These are phyloP conservation scores for Aspidiotus destructor DNA, from an alignment of 2,888 invertebrate species.

Conservation along the genomic window DNA sequence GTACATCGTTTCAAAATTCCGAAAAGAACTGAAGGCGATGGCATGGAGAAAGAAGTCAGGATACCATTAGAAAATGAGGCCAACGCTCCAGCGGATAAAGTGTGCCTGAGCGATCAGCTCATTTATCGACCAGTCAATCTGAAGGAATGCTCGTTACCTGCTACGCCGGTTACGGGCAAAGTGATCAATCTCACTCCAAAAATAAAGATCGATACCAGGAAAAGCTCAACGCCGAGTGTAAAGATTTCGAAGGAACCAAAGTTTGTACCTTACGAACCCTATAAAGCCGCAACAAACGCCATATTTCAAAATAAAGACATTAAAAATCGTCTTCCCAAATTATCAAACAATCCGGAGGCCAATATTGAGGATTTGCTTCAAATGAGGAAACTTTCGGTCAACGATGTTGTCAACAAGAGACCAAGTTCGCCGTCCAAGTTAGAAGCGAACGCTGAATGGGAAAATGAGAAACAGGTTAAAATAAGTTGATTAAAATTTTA, in stretches of 20 bases:
- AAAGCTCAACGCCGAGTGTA: conserved; percentile 14
- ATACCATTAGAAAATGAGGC: conserved; percentile 2
- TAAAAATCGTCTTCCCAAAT: background rate
- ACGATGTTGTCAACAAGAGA: background rate
- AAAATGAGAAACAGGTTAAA: conserved; percentile 31
- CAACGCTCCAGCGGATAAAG: background rate
- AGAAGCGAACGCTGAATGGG: background rate
- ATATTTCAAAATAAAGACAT: conserved; percentile 51
- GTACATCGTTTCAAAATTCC: conserved; percentile 36
- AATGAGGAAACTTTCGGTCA: conserved; percentile 12
- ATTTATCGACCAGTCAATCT: conserved; percentile 31
- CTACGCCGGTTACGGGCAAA: conserved; percentile 9
- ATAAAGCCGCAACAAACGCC: conserved; percentile 72
- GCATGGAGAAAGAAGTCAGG: conserved; percentile 54
- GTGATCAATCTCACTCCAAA: conserved; percentile 15
- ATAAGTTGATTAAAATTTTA: background rate
- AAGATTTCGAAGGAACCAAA: conserved; percentile 34
- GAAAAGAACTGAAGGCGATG: conserved; percentile 61
- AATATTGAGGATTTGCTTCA: conserved; percentile 19
- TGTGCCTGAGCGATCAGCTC: conserved; percentile 18
- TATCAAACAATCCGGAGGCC: background rate
- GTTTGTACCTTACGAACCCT: conserved; percentile 72
- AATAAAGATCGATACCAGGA: background rate
- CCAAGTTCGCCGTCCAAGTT: background rate
- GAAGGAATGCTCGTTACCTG: conserved; percentile 19